Base-by-base conservation (phyloP, 2,888 invertebrate species). In the Gryllus longicercus region DNA sequence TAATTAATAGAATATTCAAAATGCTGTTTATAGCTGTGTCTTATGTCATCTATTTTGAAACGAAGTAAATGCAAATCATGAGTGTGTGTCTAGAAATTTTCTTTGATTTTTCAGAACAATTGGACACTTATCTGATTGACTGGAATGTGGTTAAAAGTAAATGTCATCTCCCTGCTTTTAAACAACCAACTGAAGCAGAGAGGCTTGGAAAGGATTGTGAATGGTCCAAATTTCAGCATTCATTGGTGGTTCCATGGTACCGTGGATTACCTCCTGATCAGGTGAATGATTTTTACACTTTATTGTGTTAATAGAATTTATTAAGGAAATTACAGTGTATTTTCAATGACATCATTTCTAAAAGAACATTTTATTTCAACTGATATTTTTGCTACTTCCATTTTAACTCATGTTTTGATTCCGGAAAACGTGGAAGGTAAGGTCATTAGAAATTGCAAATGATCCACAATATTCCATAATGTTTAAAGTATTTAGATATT, bases 201-300 rank as follows among this genome's bases (percentile, higher is more conserved):
- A 88, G 90, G 77, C 85, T 86, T 50, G 85, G 86, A 0, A 86
- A 92, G 78, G 82, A 85, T 0, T 88, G 88, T 0, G 86, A 88
- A 14, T 63, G 63, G 63, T 90, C 92, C 74, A 90, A 90, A 25
- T 96, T 93, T 86, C 88, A 91, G 50, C 89, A 93, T 83, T 90
- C 91, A 76, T 92, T 99, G 0, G 94, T 99, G 1, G 92, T 93
- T 81, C 97, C 98, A 0, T 96, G 95, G 92, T 98, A 98, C 86
- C 79, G 81, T 3, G 75, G 74, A 2, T 25, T 74, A 23, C 18
- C 51, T 5, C 50, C 79, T 12, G 79, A 81, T 18, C 81, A 81
- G 81, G 81, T 81, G 38, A 11, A 51, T 18, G n/a, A 18, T 63
- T 63, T 63, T 63, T 63, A 63, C 14, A 38, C 8, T 38, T 38